Base-by-base conservation (phyloP, 2,113 vertebrate species). In the Pseudopodoces humilis region DNA sequence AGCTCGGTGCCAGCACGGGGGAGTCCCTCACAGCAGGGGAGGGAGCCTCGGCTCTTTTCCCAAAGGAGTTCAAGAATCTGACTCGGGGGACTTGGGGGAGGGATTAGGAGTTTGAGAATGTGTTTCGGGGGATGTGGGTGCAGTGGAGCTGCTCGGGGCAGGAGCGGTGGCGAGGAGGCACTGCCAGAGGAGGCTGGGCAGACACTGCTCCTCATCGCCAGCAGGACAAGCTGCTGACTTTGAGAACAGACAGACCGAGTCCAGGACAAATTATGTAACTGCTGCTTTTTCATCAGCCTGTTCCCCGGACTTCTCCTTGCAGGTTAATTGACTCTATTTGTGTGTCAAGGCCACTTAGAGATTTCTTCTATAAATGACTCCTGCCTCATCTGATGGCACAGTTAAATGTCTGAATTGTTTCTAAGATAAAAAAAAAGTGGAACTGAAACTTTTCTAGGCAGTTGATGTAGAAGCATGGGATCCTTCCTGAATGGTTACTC, bases 261-360 rank as follows among this genome's bases (percentile, higher is more conserved):
- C 52, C 62, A 55, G 44, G 35, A 76, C 31, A 58, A 75, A 37
- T 86, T 83, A 86, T 13, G 4, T 94, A 79, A 91, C 56, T 52
- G 10, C 33, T 69, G 24, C 63, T 63, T 64, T 87, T 67, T 64
- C 47, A 33, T 92, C 82, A 81, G 47, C 52, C 68, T 43, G 44
- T 69, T 95, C 46, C 69, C 63, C 75, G 70, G 77, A 43, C 70
- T 93, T 65, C 67, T 75, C 39, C 30, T 84, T 72, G 79, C 86
- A 84, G 88, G 88, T 91, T 96, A 95, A 95, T 95, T 96, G 94
- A 33, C 85, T 93, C 88, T 25, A 11, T 95, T 94, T 90, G 33
- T 94, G 79, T 86, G 85, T 86, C 96, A 79, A 82, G 90, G 94
- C 79, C 92, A 60, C 83, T 59, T 69, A 25, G 7, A 4, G 47